Evolutionary conservation across 1,140 invertebrate genomes (phyloP), one percentile per base, ranked within the genome.

Genomic region (Steinernema khuongi): DNA sequence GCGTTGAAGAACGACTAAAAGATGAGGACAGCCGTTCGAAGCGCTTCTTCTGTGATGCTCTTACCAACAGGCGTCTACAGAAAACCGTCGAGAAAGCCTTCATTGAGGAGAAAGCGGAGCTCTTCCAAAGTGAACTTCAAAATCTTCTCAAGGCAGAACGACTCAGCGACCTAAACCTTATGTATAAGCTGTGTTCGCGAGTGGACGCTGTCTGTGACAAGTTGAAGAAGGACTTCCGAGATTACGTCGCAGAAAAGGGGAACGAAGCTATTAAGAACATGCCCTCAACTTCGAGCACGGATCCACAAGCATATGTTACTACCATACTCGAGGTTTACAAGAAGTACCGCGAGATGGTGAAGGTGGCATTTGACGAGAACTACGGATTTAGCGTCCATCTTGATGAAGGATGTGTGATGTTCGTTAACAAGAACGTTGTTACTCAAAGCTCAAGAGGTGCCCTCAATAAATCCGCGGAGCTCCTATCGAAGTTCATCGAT

Each of bases 401-500:
- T 19, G 96, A 98, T 84, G 97, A 97, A 85, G 96, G 96, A 19
- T 99, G 95, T 86, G 94, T 94, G 67, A 90, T 92, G 81, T 99
- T 99, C 86, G 98, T 99, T 43, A 98, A 98, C 86, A 91, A 91
- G 80, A 99, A 99, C 88, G 91, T 92, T 2, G 99, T 96, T 29
- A 91, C 90, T 82, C 89, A 90, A 70, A 93, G 92, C 0, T 79
- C 36, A 41, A 22, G 50, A 60, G 26, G 50, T 22, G 26, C 19
- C 2, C 94, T 92, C 67, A 94, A 92, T 79, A 98, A 98, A 87
- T 95, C 93, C 75, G 95, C 96, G 0, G 96, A 99, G 86, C 88
- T 99, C 71, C 88, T 99, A 67, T 96, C 95, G 67, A 94, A 95
- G 86, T 99, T 97, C 87, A 98, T 96, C 90, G 96, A 99, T 89